Evolutionary conservation across 1,140 invertebrate species (phyloP), one percentile per base, ranked within the genome.

Genomic region (Drosophila tsacasi): DNA sequence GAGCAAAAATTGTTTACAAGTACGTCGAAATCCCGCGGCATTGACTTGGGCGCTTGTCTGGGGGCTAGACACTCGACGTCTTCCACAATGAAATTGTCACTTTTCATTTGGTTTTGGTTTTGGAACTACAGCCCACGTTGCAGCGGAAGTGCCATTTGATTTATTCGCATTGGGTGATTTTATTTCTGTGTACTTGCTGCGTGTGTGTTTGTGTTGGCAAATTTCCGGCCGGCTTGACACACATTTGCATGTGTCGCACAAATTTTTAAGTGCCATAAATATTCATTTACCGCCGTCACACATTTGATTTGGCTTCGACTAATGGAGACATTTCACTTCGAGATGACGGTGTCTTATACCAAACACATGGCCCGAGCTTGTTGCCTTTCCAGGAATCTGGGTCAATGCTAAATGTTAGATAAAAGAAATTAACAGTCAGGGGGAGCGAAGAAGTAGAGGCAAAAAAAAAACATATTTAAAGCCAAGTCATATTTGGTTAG

Each of bases 61-160:
- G 58, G 60, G 52, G 37, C 50, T 39, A 52, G 39, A 52, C 55
- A 61, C 67, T 46, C 69, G 60, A 46, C 79, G 79, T 82, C 69
- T 82, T 79, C 83, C 83, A 86, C 84, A 75, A 75, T 86, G 81
- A 87, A 86, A 76, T 87, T 87, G 79, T 83, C 83, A 86, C 79
- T 83, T 79, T 79, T 86, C 75, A 83, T 82, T 71, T 75, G 58
- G 47, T 32, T 65, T 42, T 40, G 39, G 17, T 40, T n/a, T 6
- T 27, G 21, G 19, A 52, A 52, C 27, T 25, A 37, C 66, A n/a
- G 55, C 83, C 83, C 76, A 86, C 83, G 64, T 76, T 35, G 39
- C 69, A 86, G 52, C 83, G 83, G 83, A 86, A 86, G 83, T 86
- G 59, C 63, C 83, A 76, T 86, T 86, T 86, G 76, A 86, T 86